These are phyloP conservation scores for Rhagoletis zephyria DNA, from an alignment of 1,140 invertebrate genomes.

Conservation along the genomic window DNA sequence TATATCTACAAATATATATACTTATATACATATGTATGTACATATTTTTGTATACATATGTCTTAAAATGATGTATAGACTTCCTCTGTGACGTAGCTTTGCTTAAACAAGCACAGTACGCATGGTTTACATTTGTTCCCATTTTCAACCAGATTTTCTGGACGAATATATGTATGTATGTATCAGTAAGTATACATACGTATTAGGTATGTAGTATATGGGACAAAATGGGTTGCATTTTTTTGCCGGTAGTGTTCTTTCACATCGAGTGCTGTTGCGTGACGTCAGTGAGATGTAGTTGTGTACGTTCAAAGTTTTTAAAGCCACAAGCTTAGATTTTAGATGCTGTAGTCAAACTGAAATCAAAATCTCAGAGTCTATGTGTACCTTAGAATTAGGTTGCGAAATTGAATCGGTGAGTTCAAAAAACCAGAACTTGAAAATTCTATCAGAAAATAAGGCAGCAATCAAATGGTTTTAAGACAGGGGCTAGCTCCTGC, in stretches of 20 bases:
- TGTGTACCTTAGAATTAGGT: too few relatives aligned
- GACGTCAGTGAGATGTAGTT: constrained; percentile 8
- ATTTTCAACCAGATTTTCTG: not conserved
- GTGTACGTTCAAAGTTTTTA: not conserved
- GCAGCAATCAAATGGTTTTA: too few relatives aligned
- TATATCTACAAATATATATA: not conserved
- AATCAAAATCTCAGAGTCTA: too few relatives aligned
- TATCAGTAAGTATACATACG: not conserved
- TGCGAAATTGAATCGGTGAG: too few relatives aligned
- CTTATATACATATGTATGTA: not conserved
- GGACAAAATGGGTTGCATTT: constrained; percentile 45
- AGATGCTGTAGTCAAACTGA: too few relatives aligned
- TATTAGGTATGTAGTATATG: not conserved
- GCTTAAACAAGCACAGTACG: not conserved
- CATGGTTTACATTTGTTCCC: not conserved
- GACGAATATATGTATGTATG: not conserved
- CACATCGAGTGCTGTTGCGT: not conserved
- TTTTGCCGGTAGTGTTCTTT: constrained; percentile 5
- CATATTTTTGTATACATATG: not conserved
- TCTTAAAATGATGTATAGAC: too few relatives aligned
- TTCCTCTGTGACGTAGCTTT: not conserved
- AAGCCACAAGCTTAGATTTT: too few relatives aligned
- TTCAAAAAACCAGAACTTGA: too few relatives aligned
- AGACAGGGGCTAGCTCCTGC: too few relatives aligned
- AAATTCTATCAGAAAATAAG: too few relatives aligned